Base-by-base conservation (phyloP, 2,888 invertebrate genomes). In the Athalia cordata region DNA sequence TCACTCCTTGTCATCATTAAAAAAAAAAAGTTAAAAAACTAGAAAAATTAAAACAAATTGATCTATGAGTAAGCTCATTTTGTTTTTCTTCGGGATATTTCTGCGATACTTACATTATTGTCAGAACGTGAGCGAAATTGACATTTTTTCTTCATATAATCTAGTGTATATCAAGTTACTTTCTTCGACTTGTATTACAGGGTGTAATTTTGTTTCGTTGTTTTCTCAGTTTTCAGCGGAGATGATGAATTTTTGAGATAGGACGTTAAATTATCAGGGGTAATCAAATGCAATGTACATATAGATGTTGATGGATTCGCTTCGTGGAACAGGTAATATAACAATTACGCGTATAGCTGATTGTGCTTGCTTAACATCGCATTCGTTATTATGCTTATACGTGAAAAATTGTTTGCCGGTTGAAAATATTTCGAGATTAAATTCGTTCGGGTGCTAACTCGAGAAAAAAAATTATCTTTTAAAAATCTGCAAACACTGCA, bases 161-260 rank as follows among this genome's bases (percentile, higher is more conserved):
- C 11, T 11, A n/a, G 55, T 55, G 55, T 55, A n/a, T 55, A 55
- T 55, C 9, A 11, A 55, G 11, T 11, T 55, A 29, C n/a, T 68
- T 68, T n/a, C 29, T 59, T n/a, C 6, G 7, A 45, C 3, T 45
- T 43, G 9, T 43, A 2, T 70, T 72, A 8, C 45, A 13, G 7
- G 6, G 45, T 52, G 6, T 68, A 11, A 29, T 72, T 59, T 67
- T 45, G 55, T 45, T 70, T 9, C 55, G 13, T 57, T 45, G 45
- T 67, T 67, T 67, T 9, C 52, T 9, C 50, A 9, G 52, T 4
- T 52, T 64, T 9, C 47, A 7, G 4, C 4, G 9, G 8, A 29
- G 67, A 49, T 52, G 50, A 67, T 67, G 67, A 67, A 67, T 67
- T 67, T 67, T 67, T 15, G 50, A 67, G 50, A 50, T 15, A 49